Conservation (phyloP, 2,113 vertebrate genomes). For the Diadophis punctatus region DNA sequence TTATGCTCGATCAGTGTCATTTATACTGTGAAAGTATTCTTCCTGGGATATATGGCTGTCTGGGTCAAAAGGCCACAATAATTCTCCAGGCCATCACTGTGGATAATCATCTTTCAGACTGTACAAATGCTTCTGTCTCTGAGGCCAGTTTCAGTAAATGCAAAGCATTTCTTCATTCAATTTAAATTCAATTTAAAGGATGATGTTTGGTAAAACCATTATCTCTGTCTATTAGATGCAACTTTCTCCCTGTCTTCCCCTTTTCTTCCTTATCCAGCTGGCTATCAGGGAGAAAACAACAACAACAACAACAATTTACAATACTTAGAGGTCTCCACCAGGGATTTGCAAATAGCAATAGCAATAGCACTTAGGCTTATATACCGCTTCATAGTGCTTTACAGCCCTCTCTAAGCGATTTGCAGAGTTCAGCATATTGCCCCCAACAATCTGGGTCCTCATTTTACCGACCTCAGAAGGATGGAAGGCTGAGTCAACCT, state of each 20-base stretch:
- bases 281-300: neutral
- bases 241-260: neutral
- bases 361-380: too few species aligned
- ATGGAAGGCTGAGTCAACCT: too few species aligned
- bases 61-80: neutral
- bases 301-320: neutral
- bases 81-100: neutral
- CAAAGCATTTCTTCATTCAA: neutral
- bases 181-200: neutral
- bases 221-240: neutral
- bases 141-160: neutral
- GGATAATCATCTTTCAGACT: neutral
- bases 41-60: neutral
- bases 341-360: too few species aligned
- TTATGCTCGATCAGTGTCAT: too few species aligned
- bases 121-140: neutral
- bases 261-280: neutral
- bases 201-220: neutral
- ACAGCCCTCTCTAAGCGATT: too few species aligned
- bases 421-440: too few species aligned
- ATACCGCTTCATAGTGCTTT: too few species aligned
- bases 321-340: neutral
- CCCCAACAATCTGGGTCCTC: too few species aligned
- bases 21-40: neutral
- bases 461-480: too few species aligned